Evolutionary conservation across 37 sponge, comb jelly and placozoan species (phyloP).

Genomic region (Petrosia ficiformis): DNA sequence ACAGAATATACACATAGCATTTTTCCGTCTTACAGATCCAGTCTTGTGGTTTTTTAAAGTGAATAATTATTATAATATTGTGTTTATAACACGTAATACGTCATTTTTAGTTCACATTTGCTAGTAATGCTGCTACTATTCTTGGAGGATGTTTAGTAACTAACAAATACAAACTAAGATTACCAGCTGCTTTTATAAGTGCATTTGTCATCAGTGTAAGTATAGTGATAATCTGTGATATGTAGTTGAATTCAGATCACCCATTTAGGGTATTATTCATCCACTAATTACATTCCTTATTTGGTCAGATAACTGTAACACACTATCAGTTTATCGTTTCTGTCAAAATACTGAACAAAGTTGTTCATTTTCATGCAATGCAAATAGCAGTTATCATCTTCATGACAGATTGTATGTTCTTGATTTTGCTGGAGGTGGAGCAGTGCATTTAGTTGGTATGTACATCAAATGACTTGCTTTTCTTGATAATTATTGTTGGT

Average conservation of each 20-base stretch:
- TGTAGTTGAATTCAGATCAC: background rate
- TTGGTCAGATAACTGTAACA: constrained; percentile 17
- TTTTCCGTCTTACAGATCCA: constrained; percentile 24
- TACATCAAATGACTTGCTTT: background rate
- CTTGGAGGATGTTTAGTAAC: constrained; percentile 51
- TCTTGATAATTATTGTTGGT: background rate
- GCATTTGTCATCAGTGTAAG: constrained; percentile 71
- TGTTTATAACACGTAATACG: background rate
- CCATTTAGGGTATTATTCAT: constrained; percentile 36
- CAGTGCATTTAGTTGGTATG: constrained; percentile 54
- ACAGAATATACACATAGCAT: constrained; percentile 9
- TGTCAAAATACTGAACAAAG: background rate
- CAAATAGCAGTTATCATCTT: background rate
- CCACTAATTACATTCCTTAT: constrained; percentile 32
- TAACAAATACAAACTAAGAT: constrained; percentile 42
- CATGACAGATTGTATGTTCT: constrained; percentile 26
- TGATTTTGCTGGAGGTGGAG: constrained; percentile 69
- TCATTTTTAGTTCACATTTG: constrained; percentile 61
- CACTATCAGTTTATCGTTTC: constrained; percentile 30
- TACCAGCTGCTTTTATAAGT: constrained; percentile 50
- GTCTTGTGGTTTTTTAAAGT: constrained; percentile 49
- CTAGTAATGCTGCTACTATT: constrained; percentile 74
- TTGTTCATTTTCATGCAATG: constrained; percentile 3
- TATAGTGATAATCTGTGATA: background rate
- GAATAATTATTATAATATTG: background rate